Evolutionary conservation across 2,888 invertebrate genomes (phyloP).

Genomic region (Imbricaverruca yamaguchii): DNA sequence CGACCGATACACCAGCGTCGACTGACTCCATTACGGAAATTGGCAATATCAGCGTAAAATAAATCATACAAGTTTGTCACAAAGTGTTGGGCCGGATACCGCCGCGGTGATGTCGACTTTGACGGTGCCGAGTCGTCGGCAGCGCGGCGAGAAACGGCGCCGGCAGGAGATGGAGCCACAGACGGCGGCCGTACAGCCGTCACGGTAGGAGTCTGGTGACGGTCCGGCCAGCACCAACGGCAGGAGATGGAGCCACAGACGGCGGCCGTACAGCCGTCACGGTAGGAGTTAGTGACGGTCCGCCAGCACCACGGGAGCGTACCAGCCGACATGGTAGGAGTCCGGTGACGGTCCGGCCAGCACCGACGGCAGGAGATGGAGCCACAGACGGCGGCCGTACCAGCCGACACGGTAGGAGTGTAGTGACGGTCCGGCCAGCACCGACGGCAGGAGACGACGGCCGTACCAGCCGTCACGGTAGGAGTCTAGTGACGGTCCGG

Average conservation of each 20-base stretch:
- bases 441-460: too few species aligned
- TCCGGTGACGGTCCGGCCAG: too few species aligned
- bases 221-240: background rate
- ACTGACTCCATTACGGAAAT: conserved; percentile 4
- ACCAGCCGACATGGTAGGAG: too few species aligned
- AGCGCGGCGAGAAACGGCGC: background rate
- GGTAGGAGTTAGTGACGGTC: too few species aligned
- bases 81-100: background rate
- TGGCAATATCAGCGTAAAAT: conserved; percentile 19
- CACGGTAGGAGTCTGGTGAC: background rate
- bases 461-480: too few species aligned
- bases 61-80: conserved; percentile 16
- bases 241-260: background rate
- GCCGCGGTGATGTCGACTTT: background rate
- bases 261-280: background rate
- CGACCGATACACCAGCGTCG: background rate
- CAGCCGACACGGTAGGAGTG: too few species aligned
- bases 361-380: too few species aligned
- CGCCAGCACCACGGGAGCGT: too few species aligned
- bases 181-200: background rate
- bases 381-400: too few species aligned
- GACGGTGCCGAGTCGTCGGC: background rate
- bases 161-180: background rate
- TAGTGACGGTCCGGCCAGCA: too few species aligned
- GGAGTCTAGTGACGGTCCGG: too few species aligned